A percentile compares a stretch with the other conserved stretches of the same genome.
phyloP scores from a whole-genome alignment of 2,113 vertebrate genomes.

The Sinocyclocheilus maitianheensis region DNA sequence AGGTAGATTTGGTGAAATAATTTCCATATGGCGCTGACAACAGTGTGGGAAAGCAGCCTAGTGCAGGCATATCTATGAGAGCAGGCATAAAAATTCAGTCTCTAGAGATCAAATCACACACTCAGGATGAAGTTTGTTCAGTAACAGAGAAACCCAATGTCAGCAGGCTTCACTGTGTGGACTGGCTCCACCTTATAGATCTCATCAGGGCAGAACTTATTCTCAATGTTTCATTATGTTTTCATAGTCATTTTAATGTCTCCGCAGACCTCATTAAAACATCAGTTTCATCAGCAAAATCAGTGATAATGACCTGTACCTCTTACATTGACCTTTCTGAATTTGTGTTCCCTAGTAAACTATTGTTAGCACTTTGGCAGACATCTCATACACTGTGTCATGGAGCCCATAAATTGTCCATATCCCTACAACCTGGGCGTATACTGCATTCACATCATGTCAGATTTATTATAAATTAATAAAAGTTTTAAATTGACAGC shows the following conservation, averaged over 20 bases:
- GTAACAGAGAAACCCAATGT: constrained; percentile 3
- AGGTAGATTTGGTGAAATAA: constrained; percentile 35
- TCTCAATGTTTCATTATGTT: constrained; percentile 15
- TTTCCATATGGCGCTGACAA: constrained; percentile 36
- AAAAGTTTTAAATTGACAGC: background rate
- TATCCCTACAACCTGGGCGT: background rate
- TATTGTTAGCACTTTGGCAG: too few species aligned
- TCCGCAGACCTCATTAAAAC: constrained; percentile 15
- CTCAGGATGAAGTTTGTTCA: constrained; percentile 5
- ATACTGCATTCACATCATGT: background rate
- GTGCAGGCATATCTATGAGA: constrained; percentile 9
- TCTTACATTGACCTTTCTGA: background rate
- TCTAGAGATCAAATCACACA: background rate
- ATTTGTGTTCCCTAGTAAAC: constrained; percentile 10
- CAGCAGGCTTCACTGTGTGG: background rate
- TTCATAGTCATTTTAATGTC: background rate
- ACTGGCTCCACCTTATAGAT: constrained; percentile 14
- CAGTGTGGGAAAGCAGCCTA: constrained; percentile 25
- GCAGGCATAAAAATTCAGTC: constrained; percentile 13
- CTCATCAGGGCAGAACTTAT: constrained; percentile 8
- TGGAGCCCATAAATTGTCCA: background rate
- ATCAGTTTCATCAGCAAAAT: constrained; percentile 3
- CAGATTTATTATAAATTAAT: background rate
- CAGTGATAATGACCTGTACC: background rate
- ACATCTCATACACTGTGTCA: background rate